Evolutionary conservation across 1,140 invertebrate species (phyloP).

Genomic region (Nebria ingens): DNA sequence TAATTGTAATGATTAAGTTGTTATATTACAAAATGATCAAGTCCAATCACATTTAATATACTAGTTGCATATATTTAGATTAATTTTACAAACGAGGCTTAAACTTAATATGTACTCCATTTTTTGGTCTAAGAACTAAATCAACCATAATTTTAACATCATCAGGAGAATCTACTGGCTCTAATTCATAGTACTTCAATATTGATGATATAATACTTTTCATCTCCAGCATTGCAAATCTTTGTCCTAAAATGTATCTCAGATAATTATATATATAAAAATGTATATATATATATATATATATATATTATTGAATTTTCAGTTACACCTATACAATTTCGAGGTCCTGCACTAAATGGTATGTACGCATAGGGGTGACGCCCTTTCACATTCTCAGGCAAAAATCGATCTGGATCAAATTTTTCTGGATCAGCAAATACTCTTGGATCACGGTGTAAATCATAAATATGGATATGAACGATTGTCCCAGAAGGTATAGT

Average conservation of each 20-base stretch:
- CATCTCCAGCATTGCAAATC: slow-evolving; percentile 37
- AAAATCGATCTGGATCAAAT: slow-evolving; percentile 69
- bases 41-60: too few relatives aligned
- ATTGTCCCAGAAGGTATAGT: slow-evolving; percentile 18
- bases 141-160: slow-evolving; percentile 10
- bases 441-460: slow-evolving; percentile 19
- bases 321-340: slow-evolving; percentile 59
- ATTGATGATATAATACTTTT: slow-evolving; percentile 35
- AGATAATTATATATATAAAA: too few relatives aligned
- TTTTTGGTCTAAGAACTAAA: slow-evolving; percentile 13
- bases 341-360: slow-evolving; percentile 62
- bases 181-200: slow-evolving; percentile 21
- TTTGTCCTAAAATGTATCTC: slow-evolving; percentile 32
- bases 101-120: slow-evolving; percentile 15
- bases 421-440: slow-evolving; percentile 58
- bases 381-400: slow-evolving; percentile 37
- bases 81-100: slow-evolving; percentile 4
- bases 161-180: slow-evolving; percentile 17
- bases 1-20: too few relatives aligned
- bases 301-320: too few relatives aligned
- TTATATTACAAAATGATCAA: too few relatives aligned
- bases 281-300: too few relatives aligned
- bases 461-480: slow-evolving; percentile 16
- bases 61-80: too few relatives aligned
- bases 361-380: slow-evolving; percentile 50